These are phyloP conservation scores for Pedionomus torquatus DNA, from an alignment of 2,113 vertebrate species.

Conservation along the genomic window DNA sequence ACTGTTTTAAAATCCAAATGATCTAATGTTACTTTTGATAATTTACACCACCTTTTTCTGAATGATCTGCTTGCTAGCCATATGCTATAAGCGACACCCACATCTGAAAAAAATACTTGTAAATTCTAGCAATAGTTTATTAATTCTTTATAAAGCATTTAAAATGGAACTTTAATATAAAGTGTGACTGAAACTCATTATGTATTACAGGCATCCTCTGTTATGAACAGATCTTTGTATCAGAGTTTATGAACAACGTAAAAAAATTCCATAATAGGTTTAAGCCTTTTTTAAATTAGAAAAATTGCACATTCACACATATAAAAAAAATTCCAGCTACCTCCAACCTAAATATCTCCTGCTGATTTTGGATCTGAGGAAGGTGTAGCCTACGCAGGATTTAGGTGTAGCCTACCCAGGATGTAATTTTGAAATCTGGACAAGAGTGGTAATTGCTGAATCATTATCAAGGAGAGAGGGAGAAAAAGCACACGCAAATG, in stretches of 20 bases:
- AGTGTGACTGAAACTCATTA: constrained; percentile 15
- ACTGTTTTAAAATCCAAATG: neutral
- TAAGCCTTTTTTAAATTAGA: constrained; percentile 30
- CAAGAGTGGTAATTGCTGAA: neutral
- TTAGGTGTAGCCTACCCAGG: neutral
- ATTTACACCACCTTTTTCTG: neutral
- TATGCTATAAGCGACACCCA: neutral
- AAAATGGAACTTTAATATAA: constrained; percentile 40
- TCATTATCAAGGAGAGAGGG: neutral
- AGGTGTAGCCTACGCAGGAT: neutral
- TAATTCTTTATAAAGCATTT: constrained; percentile 4
- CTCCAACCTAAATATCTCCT: neutral
- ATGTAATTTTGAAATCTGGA: neutral
- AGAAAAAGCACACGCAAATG: neutral
- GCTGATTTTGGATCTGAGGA: neutral
- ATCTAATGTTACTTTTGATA: neutral
- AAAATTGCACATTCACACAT: neutral
- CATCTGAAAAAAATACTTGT: constrained; percentile 13
- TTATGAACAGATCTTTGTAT: neutral
- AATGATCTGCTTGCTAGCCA: constrained; percentile 14
- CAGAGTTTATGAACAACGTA: neutral
- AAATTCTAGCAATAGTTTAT: neutral
- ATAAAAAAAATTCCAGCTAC: neutral
- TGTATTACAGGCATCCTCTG: neutral
- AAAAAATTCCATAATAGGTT: constrained; percentile 37